Percentiles rank a stretch among this genome's conserved stretches.
Evolutionary conservation across 2,113 vertebrate species (phyloP).

Genomic region (Notechis scutatus): DNA sequence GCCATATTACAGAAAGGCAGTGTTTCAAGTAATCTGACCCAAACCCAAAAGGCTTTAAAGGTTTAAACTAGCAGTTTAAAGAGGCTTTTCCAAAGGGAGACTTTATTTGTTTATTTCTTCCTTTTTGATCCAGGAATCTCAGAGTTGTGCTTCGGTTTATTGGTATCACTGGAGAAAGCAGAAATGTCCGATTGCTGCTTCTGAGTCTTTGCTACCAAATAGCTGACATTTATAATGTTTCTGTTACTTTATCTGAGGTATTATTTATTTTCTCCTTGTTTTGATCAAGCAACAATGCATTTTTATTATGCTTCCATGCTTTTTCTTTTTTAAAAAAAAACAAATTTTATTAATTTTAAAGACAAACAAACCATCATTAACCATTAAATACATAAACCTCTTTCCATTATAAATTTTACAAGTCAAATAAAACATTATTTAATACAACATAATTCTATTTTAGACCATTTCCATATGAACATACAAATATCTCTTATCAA

Average conservation of each 20-base stretch:
- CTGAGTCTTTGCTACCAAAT: slow-evolving; percentile 64
- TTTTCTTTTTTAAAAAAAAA: too few species aligned
- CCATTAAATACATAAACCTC: too few species aligned
- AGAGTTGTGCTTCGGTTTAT: slow-evolving; percentile 57
- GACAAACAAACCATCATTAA: too few species aligned
- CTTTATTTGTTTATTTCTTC: neutral
- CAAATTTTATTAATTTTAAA: too few species aligned
- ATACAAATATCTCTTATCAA: too few species aligned
- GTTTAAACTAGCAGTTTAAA: neutral
- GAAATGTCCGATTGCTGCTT: slow-evolving; percentile 53
- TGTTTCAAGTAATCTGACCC: neutral
- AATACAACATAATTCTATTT: too few species aligned
- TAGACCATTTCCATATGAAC: too few species aligned
- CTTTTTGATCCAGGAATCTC: slow-evolving; percentile 6
- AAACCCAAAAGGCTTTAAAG: neutral
- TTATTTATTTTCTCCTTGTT: neutral
- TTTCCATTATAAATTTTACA: too few species aligned
- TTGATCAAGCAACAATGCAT: neutral
- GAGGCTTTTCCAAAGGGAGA: neutral
- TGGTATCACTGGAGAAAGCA: slow-evolving; percentile 59
- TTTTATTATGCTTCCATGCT: neutral
- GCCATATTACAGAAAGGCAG: neutral
- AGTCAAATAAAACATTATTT: too few species aligned
- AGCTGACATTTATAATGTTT: slow-evolving; percentile 53
- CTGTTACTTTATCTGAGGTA: slow-evolving; percentile 62